Evolutionary conservation across 2,113 vertebrate species (phyloP).

Genomic region (Lonchura striata): DNA sequence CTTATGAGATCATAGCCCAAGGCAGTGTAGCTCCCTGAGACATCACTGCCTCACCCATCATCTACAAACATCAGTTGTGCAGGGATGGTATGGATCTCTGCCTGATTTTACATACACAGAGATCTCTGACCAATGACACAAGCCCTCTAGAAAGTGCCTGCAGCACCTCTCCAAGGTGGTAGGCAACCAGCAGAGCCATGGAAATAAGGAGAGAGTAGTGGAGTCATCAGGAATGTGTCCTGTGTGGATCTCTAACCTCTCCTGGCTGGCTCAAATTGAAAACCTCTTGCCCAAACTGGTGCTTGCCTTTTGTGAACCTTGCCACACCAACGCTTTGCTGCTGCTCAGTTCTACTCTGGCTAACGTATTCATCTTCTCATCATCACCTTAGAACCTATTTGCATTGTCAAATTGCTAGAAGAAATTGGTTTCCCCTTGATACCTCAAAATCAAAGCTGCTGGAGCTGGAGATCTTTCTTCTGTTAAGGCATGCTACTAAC

Average conservation of each 20-base stretch:
- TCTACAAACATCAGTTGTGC: constrained; percentile 22
- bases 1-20: constrained; percentile 31
- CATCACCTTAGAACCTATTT: not conserved
- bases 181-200: not conserved
- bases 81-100: constrained; percentile 21
- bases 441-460: constrained; percentile 10
- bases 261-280: not conserved
- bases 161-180: not conserved
- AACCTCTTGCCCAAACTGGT: not conserved
- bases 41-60: constrained; percentile 37
- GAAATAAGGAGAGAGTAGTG: not conserved
- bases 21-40: not conserved
- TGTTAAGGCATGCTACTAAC: not conserved
- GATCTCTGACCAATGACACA: constrained; percentile 57
- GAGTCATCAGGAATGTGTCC: not conserved
- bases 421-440: not conserved
- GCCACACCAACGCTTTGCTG: not conserved
- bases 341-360: not conserved
- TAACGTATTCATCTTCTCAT: not conserved
- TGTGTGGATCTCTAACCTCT: not conserved
- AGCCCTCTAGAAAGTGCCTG: constrained; percentile 33
- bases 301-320: not conserved
- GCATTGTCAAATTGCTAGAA: not conserved
- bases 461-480: not conserved
- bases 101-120: constrained; percentile 24